Evolutionary conservation across 2,113 vertebrate species (phyloP).

Genomic region (Platichthys flesus): DNA sequence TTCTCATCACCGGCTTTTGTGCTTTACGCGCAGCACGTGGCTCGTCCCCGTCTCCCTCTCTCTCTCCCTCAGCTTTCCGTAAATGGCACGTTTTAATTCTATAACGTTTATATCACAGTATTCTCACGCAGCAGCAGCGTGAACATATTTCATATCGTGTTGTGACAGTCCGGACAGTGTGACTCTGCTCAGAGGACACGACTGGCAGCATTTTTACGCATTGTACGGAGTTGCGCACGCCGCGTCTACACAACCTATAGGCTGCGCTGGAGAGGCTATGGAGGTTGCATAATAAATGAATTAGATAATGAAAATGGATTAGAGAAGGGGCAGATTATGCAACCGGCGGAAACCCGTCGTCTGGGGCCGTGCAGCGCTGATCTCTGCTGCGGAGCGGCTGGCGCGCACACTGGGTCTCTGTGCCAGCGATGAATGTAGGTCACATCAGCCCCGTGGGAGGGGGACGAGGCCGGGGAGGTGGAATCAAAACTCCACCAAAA

Average conservation of each 20-base stretch:
- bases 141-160: not conserved
- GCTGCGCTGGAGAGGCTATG: conserved; percentile 4
- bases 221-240: not conserved
- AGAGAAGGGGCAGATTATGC: conserved; percentile 69
- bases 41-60: not conserved
- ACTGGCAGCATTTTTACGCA: not conserved
- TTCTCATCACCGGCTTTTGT: conserved; percentile 43
- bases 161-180: not conserved
- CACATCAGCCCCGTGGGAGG: conserved; percentile 69
- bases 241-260: not conserved
- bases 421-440: conserved; percentile 82
- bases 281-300: conserved; percentile 66
- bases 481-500: conserved; percentile 59
- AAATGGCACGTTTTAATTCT: not conserved
- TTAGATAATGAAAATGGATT: conserved; percentile 64
- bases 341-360: conserved; percentile 69
- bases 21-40: conserved; percentile 41
- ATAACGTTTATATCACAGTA: too few species aligned
- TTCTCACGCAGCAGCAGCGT: not conserved
- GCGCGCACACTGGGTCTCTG: conserved; percentile 59
- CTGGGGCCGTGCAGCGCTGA: conserved; percentile 43
- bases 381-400: conserved; percentile 50
- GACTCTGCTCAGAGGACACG: not conserved
- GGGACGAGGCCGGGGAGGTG: conserved; percentile 29
- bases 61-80: not conserved